Evolutionary conservation across 2,113 vertebrate species (phyloP).

Genomic region (Neodon shergylaensis): DNA sequence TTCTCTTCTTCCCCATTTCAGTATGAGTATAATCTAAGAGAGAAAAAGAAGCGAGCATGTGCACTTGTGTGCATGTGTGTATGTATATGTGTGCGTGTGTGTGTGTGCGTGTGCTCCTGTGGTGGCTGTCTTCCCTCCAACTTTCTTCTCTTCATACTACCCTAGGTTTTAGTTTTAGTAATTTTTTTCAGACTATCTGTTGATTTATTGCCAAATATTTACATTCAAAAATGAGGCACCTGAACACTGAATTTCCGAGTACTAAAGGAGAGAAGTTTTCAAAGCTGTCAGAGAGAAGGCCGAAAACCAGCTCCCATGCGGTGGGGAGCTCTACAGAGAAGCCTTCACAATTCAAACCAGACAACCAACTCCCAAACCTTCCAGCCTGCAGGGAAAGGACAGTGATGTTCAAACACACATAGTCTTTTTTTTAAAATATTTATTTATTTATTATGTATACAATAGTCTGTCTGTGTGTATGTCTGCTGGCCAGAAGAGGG

Average conservation of each 20-base stretch:
- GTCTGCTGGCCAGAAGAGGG: no score
- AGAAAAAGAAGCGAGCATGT: neutral
- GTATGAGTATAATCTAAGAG: neutral
- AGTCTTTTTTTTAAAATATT: no score
- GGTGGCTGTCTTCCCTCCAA: neutral
- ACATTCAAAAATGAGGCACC: neutral
- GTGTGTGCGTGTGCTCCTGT: neutral
- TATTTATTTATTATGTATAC: no score
- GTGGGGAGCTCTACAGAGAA: neutral
- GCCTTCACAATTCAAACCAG: neutral
- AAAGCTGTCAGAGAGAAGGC: neutral
- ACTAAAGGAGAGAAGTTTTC: neutral
- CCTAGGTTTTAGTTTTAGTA: neutral
- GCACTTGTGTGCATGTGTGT: neutral
- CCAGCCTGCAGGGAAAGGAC: neutral
- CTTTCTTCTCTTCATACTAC: neutral
- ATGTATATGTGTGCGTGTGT: neutral
- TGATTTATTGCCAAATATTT: neutral
- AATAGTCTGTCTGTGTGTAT: no score
- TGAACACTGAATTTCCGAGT: neutral
- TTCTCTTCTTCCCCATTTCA: neutral
- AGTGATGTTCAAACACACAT: neutral
- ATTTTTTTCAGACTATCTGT: neutral
- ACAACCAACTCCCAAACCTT: neutral
- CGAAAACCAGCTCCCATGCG: neutral